These are phyloP conservation scores for Bungarus multicinctus DNA, from an alignment of 2,113 vertebrate species.

Conservation along the genomic window DNA sequence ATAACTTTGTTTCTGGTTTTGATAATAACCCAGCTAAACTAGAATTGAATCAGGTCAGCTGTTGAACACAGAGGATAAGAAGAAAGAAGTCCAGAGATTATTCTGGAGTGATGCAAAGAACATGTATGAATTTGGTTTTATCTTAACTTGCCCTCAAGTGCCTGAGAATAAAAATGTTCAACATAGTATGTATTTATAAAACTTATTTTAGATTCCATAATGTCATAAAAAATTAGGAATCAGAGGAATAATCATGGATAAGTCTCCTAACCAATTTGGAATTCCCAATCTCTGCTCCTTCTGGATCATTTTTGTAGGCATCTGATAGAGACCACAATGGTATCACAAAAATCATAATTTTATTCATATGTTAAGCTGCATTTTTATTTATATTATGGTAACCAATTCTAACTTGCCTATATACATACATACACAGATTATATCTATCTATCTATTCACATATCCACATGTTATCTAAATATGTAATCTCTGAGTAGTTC, in stretches of 20 bases:
- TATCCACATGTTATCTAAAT: neutral
- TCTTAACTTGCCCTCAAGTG: neutral
- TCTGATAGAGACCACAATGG: neutral
- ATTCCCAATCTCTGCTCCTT: neutral
- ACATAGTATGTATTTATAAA: neutral
- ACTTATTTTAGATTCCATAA: neutral
- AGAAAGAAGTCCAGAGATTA: too few species aligned
- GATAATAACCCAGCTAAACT: neutral
- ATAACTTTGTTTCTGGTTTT: neutral
- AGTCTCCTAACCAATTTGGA: neutral
- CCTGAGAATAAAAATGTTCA: neutral
- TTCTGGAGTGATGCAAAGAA: neutral
- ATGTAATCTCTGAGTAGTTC: neutral
- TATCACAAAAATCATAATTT: neutral
- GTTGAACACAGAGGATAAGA: too few species aligned
- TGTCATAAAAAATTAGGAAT: neutral
- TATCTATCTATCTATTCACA: neutral
- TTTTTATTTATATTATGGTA: neutral
- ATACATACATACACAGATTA: neutral
- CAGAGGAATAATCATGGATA: neutral
- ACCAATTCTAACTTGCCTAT: neutral
- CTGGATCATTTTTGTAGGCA: neutral
- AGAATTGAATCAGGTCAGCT: neutral
- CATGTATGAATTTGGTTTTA: neutral
- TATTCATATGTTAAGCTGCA: neutral